phyloP scores from a whole-genome alignment of 2,113 vertebrate genomes.

The Rhynchomys soricoides region DNA sequence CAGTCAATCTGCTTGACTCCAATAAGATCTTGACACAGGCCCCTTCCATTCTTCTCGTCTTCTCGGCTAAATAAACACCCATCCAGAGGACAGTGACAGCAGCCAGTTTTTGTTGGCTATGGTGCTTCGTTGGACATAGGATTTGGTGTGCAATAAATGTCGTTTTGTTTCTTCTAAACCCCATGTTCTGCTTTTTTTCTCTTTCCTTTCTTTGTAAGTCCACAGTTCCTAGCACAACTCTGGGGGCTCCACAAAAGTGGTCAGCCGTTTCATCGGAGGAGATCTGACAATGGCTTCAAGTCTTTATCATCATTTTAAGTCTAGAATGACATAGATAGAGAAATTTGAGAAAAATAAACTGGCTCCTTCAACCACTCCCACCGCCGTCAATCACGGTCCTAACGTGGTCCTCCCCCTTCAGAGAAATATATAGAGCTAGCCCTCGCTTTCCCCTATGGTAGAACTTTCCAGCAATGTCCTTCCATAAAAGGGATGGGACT shows the following conservation, averaged over 20 bases:
- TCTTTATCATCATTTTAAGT: slow-evolving; percentile 14
- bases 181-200: background rate
- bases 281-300: background rate
- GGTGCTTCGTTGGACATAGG: background rate
- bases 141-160: background rate
- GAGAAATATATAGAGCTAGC: background rate
- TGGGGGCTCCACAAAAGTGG: background rate
- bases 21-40: slow-evolving; percentile 39
- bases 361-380: background rate
- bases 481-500: slow-evolving; percentile 76
- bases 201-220: background rate
- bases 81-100: background rate
- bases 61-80: slow-evolving; percentile 44
- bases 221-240: background rate
- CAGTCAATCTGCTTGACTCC: slow-evolving; percentile 44
- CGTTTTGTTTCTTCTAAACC: slow-evolving; percentile 36
- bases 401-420: background rate
- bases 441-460: slow-evolving; percentile 42
- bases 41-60: slow-evolving; percentile 19
- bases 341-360: slow-evolving; percentile 10
- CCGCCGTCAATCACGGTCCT: background rate
- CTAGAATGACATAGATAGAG: background rate
- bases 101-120: background rate
- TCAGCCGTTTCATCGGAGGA: background rate
- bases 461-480: slow-evolving; percentile 66